Conservation (phyloP, 2,888 invertebrate species). For the Chaetogeoica ovagalla region DNA sequence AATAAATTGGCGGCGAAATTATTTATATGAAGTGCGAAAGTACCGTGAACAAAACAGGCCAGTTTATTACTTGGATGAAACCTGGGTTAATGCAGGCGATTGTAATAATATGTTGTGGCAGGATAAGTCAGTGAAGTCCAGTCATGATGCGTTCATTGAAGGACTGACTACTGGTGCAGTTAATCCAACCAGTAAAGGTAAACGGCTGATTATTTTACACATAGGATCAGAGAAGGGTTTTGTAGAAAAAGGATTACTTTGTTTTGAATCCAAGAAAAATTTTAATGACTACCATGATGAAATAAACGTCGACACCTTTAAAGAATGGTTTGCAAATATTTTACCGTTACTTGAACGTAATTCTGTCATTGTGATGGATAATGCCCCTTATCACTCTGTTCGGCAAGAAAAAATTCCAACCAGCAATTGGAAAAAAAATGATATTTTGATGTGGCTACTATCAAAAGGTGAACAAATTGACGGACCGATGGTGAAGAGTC, state of each 20-base stretch:
- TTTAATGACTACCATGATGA: conserved; percentile 50
- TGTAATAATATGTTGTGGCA: too few relatives aligned
- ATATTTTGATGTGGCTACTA: conserved; percentile 43
- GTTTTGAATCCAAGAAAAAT: conserved; percentile 54
- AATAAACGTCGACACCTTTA: too few relatives aligned
- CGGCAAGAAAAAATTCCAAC: conserved; percentile 15
- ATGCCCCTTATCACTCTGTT: conserved; percentile 9
- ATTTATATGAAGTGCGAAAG: too few relatives aligned
- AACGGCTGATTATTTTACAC: conserved; percentile 43
- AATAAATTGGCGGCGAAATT: too few relatives aligned
- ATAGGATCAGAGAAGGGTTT: conserved; percentile 54
- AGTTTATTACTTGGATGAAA: too few relatives aligned
- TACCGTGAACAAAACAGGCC: too few relatives aligned
- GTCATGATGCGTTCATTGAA: conserved; percentile 28
- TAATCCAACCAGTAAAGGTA: conserved; percentile 45
- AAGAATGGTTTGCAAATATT: conserved; percentile 31
- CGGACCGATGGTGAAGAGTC: conserved; percentile 6
- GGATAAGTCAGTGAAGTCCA: conserved; percentile 11
- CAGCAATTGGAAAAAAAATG: neutral
- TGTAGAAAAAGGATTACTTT: conserved; percentile 55
- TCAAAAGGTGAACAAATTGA: conserved; percentile 25
- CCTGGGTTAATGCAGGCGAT: too few relatives aligned
- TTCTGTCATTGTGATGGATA: conserved; percentile 28
- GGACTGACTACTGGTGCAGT: conserved; percentile 42
- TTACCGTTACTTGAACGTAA: conserved; percentile 11